A percentile compares a stretch with the other conserved stretches of the same genome.
Conservation (phyloP, 2,888 invertebrate genomes). For the Eilema griseolum region DNA sequence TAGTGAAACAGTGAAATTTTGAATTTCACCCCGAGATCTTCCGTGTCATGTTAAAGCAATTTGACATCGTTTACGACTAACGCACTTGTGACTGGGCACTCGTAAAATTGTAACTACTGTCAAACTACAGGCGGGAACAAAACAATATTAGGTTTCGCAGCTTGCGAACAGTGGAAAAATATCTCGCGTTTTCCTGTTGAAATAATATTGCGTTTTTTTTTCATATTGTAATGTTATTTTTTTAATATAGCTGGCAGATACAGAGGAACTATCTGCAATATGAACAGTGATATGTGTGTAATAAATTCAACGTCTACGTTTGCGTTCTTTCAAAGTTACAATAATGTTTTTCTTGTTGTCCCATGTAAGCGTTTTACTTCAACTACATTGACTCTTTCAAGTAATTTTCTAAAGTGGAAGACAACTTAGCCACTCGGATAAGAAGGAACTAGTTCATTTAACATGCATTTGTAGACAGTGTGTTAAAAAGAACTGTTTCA, state of each 20-base stretch:
- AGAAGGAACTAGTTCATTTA: conserved; percentile 15
- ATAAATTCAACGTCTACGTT: conserved; percentile 25
- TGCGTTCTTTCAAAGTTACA: conserved; percentile 18
- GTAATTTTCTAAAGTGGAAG: conserved; percentile 21
- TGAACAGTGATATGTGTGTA: conserved; percentile 32
- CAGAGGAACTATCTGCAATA: conserved; percentile 32
- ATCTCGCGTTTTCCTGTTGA: conserved; percentile 32
- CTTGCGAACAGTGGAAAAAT: conserved; percentile 33
- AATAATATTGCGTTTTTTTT: conserved; percentile 48
- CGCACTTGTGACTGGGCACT: conserved; percentile 66
- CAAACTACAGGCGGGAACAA: conserved; percentile 50
- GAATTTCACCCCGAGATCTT: conserved; percentile 80
- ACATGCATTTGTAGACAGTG: conserved; percentile 13
- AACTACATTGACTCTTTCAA: conserved; percentile 19
- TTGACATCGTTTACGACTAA: conserved; percentile 63
- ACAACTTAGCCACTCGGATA: conserved; percentile 14
- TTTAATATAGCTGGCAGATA: conserved; percentile 41
- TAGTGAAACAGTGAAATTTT: conserved; percentile 78
- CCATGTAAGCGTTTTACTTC: conserved; percentile 15
- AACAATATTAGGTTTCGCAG: conserved; percentile 52
- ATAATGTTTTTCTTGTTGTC: conserved; percentile 8
- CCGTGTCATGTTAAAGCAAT: conserved; percentile 66
- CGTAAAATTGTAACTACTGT: conserved; percentile 60
- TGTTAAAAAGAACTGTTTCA: conserved; percentile 12
- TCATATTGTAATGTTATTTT: conserved; percentile 43